phyloP scores from a whole-genome alignment of 2,113 vertebrate genomes.

The Syngnathus floridae region DNA sequence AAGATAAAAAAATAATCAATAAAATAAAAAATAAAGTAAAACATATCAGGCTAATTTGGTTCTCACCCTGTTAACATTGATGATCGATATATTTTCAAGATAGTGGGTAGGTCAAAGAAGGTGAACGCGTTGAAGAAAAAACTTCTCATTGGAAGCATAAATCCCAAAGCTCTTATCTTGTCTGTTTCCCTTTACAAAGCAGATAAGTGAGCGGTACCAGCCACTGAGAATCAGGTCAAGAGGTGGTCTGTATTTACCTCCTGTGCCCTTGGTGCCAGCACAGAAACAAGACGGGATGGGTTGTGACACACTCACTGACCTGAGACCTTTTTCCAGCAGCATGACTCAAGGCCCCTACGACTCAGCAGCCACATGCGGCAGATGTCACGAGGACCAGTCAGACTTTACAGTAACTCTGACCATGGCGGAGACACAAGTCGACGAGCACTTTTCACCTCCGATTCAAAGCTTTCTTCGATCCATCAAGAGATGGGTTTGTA shows the following conservation, averaged over 20 bases:
- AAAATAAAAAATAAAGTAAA: too few species aligned
- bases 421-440: background rate
- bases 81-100: constrained; percentile 35
- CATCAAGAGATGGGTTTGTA: constrained; percentile 22
- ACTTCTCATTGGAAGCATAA: background rate
- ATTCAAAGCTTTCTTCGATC: background rate
- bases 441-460: background rate
- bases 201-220: background rate
- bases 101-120: constrained; percentile 28
- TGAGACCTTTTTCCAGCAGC: constrained; percentile 22
- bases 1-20: too few species aligned
- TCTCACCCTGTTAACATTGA: constrained; percentile 23
- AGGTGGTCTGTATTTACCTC: constrained; percentile 12
- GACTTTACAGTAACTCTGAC: constrained; percentile 25
- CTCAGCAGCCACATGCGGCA: constrained; percentile 9
- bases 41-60: background rate
- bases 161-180: background rate
- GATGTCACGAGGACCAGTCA: constrained; percentile 22
- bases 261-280: constrained; percentile 12
- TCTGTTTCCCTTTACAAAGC: constrained; percentile 7
- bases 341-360: constrained; percentile 38
- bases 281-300: constrained; percentile 12
- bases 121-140: background rate
- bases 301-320: constrained; percentile 25
- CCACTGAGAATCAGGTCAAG: constrained; percentile 6